These are phyloP conservation scores for Lamprotornis superbus DNA, from an alignment of 2,113 vertebrate genomes.

Conservation along the genomic window DNA sequence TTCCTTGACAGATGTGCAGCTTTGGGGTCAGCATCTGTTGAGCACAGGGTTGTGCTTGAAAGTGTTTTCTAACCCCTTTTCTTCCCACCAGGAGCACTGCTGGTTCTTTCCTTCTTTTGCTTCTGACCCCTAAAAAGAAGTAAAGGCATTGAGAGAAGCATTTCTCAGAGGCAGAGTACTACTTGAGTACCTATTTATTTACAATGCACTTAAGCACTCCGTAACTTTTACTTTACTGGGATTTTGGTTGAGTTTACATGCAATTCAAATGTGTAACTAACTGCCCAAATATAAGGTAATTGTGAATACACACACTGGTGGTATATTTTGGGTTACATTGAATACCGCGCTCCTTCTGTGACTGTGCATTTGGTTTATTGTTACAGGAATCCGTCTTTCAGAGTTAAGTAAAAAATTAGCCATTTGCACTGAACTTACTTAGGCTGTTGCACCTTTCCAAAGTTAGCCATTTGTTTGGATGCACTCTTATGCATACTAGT, in stretches of 20 bases:
- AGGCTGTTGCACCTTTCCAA: slow-evolving; percentile 76
- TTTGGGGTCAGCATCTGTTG: slow-evolving; percentile 3
- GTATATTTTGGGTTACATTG: not conserved
- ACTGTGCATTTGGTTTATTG: slow-evolving; percentile 26
- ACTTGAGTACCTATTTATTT: slow-evolving; percentile 58
- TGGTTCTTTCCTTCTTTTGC: not conserved
- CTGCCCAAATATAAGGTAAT: slow-evolving; percentile 24
- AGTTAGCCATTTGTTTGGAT: slow-evolving; percentile 62
- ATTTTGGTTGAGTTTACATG: slow-evolving; percentile 57
- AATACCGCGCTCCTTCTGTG: not conserved
- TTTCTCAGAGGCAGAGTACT: slow-evolving; percentile 22
- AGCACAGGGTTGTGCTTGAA: not conserved
- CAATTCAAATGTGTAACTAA: slow-evolving; percentile 4
- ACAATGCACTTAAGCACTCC: slow-evolving; percentile 53
- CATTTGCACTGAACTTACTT: slow-evolving; percentile 75
- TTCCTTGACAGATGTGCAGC: not conserved
- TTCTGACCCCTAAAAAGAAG: not conserved
- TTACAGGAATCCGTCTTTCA: slow-evolving; percentile 20
- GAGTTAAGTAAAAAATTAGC: slow-evolving; percentile 36
- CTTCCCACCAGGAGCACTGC: not conserved
- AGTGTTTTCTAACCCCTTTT: not conserved
- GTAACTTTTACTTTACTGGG: slow-evolving; percentile 44
- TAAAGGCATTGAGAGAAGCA: not conserved
- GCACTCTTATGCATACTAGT: slow-evolving; percentile 44
- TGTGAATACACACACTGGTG: slow-evolving; percentile 28